Percentiles rank a stretch among this genome's conserved stretches.
These are phyloP conservation scores for Furcula furcula DNA, from an alignment of 2,888 invertebrate species.

Conservation along the genomic window DNA sequence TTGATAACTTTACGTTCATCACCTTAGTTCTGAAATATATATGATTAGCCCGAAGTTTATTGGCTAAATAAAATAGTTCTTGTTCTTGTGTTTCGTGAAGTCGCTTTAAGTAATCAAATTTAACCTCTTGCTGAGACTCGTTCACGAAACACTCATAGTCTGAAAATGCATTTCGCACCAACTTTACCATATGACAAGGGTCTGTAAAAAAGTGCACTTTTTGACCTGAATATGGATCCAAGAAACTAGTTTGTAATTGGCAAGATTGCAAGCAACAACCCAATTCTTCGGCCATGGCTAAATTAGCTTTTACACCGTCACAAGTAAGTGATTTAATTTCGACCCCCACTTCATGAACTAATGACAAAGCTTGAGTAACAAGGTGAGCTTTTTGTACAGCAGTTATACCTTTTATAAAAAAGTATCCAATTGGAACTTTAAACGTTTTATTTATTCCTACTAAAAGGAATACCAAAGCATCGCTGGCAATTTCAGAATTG, in stretches of 20 bases:
- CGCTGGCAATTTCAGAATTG: conserved; percentile 7
- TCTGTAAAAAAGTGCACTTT: conserved; percentile 15
- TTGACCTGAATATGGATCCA: conserved; percentile 13
- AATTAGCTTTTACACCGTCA: conserved; percentile 18
- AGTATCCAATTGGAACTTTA: conserved; percentile 14
- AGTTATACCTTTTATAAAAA: conserved; percentile 8
- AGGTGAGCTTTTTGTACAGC: conserved; percentile 7
- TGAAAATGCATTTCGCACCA: conserved; percentile 14
- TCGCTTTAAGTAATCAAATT: too few relatives aligned
- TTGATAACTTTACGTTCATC: conserved; percentile 20
- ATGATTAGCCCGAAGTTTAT: not conserved
- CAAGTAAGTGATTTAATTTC: conserved; percentile 21
- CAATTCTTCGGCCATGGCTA: conserved; percentile 17
- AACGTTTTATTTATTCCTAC: conserved; percentile 9
- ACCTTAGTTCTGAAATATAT: conserved; percentile 17
- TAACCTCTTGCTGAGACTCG: too few relatives aligned
- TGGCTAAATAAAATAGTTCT: not conserved
- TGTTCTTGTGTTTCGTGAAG: not conserved
- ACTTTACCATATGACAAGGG: conserved; percentile 20
- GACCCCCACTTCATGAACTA: conserved; percentile 13
- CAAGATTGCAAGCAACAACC: conserved; percentile 13
- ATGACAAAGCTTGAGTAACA: conserved; percentile 7
- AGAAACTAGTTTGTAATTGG: conserved; percentile 15
- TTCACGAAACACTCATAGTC: conserved; percentile 5
- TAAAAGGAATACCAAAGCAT: conserved; percentile 14